Evolutionary conservation across 1,140 invertebrate genomes (phyloP), one percentile per base, ranked within the genome.

Genomic region (Atta cephalotes): DNA sequence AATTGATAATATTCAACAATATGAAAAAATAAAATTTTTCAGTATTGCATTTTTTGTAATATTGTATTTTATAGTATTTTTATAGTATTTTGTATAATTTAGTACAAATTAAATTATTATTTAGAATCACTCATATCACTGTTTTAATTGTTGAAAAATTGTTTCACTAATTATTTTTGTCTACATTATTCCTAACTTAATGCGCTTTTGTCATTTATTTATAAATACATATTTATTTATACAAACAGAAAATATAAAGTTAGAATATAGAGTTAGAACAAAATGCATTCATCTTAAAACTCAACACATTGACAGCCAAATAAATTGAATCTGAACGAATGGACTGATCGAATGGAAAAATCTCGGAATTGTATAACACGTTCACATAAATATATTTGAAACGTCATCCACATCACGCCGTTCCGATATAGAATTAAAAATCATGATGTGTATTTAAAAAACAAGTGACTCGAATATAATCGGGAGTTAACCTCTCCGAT

Each of bases 341-440:
- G 18, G 1, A 21, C 39, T n/a, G 79, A 51, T 72, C 53, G 35
- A 82, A 82, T 14, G 39, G 31, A 74, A 74, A 74, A 74, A 72
- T 82, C 25, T 16, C 39, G 56, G 74, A 82, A 60, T 82, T 71
- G 66, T 70, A 28, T 58, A 66, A 72, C 35, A 31, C 39, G 56
- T 51, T 82, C 39, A 21, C 68, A 72, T 72, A 82, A 82, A 82
- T 72, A 82, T 49, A 62, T 49, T 18, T 58, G 68, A 60, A 74
- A 74, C 56, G 80, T 82, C 80, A 74, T 74, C 18, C 7, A 39
- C 80, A 74, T n/a, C n/a, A 6, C 21, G 28, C 63, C 49, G 66
- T 56, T 58, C 39, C 49, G 6, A 71, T 39, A 28, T 28, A 18
- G 14, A 49, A 82, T 62, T 62, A 74, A 82, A 84, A 76, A 63